Evolutionary conservation across 37 sponge, comb jelly and placozoan genomes (phyloP).

Genomic region (Mnemiopsis leidyi): DNA sequence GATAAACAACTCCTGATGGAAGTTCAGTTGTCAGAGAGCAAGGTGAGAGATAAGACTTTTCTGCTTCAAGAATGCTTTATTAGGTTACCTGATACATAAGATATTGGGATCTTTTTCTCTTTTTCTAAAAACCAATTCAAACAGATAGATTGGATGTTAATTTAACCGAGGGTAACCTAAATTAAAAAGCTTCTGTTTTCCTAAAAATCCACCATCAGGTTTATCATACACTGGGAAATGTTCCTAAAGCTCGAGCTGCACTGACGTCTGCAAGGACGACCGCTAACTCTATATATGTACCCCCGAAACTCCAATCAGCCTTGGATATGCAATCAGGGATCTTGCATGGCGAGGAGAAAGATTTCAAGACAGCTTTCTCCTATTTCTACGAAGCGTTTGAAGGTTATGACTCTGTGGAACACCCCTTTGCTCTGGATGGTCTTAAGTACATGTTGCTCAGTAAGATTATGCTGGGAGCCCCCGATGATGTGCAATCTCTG

Average conservation of each 20-base stretch:
- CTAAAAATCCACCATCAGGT: neutral
- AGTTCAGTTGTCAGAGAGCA: conserved; percentile 93
- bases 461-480: conserved; percentile 90
- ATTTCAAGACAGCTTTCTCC: conserved; percentile 95
- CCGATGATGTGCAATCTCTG: conserved; percentile 91
- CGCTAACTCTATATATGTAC: conserved; percentile 96
- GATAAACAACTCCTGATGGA: conserved; percentile 95
- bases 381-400: conserved; percentile 99
- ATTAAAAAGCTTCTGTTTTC: no score
- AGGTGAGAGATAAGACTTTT: conserved; percentile 65
- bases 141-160: no score
- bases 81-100: no score
- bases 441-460: conserved; percentile 98
- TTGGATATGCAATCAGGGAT: conserved; percentile 73
- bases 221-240: conserved; percentile 86
- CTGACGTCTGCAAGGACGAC: conserved; percentile 97
- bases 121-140: no score
- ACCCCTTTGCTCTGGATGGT: conserved; percentile 74
- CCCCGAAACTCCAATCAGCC: conserved; percentile 86
- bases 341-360: conserved; percentile 93
- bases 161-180: no score
- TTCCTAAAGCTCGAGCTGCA: conserved; percentile 86
- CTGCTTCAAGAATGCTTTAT: no score
- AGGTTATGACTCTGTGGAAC: conserved; percentile 87
- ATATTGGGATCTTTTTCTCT: no score